Evolutionary conservation across 2,888 invertebrate genomes (phyloP), one percentile per base, ranked within the genome.

Genomic region (Cerceris rybyensis): DNA sequence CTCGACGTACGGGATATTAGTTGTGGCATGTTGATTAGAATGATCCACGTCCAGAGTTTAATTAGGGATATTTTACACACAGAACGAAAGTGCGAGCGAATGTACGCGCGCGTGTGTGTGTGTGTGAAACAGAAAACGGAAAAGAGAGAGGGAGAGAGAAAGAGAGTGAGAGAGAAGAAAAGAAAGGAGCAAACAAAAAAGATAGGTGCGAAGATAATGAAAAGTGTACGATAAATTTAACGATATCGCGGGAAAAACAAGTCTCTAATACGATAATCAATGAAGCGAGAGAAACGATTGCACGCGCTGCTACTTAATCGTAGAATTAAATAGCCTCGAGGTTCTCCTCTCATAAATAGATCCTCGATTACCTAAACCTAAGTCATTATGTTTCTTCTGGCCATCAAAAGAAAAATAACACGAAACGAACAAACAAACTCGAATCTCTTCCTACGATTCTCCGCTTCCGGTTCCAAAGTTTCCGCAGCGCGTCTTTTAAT

Each of bases 41-140:
- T 81, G 86, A 85, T 81, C 81, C 79, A 82, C 79, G 86, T 87
- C 80, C 84, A 83, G 80, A 88, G 77, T 86, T 84, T 85, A 85
- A 83, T 77, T 83, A 85, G 76, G 72, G 63, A 81, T 83, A 85
- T 84, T 84, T 85, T 84, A 83, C 83, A 83, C 69, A 63, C 83
- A 83, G 83, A 69, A 43, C 42, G 58, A 72, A 16, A 67, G 67
- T 43, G 69, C 11, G 69, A 11, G 49, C 17, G 66, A 60, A 39
- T 64, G 65, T 46, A 4, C 4, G 28, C 28, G 28, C 28, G 28
- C 28, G 28, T 28, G 28, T 46, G 11, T 46, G 28, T 28, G 28
- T 46, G 11, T 46, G 8, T 46, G 46, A 8, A 39, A 13, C 46
- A 49, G 39, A 7, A 28, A 49, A 54, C n/a, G 2, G 50, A 69